A percentile compares a stretch with the other conserved stretches of the same genome.
These are phyloP conservation scores for Trichonephila clavipes DNA, from an alignment of 1,140 invertebrate species.

Conservation along the genomic window DNA sequence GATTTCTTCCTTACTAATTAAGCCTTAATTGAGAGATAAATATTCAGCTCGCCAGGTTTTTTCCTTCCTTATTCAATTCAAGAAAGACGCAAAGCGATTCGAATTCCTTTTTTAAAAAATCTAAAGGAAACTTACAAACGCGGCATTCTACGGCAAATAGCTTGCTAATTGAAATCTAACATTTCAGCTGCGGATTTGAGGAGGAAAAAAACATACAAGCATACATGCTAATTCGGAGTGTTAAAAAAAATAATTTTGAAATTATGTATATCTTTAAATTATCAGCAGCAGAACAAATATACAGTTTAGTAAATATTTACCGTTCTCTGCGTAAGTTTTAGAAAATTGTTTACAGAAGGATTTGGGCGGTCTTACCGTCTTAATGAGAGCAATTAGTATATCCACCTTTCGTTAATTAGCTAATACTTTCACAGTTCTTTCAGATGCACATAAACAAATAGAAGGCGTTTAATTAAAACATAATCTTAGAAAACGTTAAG, in stretches of 20 bases:
- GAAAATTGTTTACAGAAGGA: conserved; percentile 75
- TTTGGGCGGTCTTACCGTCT: conserved; percentile 71
- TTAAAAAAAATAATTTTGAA: conserved; percentile 58
- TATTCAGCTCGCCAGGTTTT: conserved; percentile 68
- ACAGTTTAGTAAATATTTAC: conserved; percentile 76
- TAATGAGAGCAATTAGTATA: conserved; percentile 76
- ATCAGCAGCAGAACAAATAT: conserved; percentile 74
- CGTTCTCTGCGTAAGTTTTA: conserved; percentile 53
- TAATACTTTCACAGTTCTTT: conserved; percentile 75
- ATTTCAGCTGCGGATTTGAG: conserved; percentile 62
- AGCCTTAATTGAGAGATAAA: conserved; percentile 76
- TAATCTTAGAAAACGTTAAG: conserved; percentile 70
- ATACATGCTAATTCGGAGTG: conserved; percentile 41
- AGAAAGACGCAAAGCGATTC: conserved; percentile 75
- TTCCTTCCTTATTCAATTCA: conserved; percentile 72
- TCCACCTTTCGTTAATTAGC: conserved; percentile 76
- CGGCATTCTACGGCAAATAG: conserved; percentile 70
- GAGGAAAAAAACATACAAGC: conserved; percentile 46
- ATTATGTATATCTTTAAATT: conserved; percentile 77
- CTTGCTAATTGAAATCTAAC: conserved; percentile 76
- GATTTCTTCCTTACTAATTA: conserved; percentile 74
- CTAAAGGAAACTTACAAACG: conserved; percentile 59
- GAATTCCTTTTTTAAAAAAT: conserved; percentile 74
- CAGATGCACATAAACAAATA: conserved; percentile 68
- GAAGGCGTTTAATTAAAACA: conserved; percentile 75